Conservation (phyloP, 2,888 invertebrate genomes). For the Synanthedon vespiformis region DNA sequence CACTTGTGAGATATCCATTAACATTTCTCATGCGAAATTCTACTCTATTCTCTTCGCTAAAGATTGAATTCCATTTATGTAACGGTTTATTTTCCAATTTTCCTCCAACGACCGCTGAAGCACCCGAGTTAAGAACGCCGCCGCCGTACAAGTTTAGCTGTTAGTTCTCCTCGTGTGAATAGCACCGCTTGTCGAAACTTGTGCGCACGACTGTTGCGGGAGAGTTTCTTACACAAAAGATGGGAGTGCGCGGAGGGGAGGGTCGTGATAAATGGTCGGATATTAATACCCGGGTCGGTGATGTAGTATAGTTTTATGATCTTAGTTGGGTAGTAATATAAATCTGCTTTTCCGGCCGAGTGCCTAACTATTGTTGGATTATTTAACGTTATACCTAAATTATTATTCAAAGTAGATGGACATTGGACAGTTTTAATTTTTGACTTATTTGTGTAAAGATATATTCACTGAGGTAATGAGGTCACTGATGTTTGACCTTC, state of each 20-base stretch:
- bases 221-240: slow-evolving; percentile 67
- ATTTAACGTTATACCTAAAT: not conserved
- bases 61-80: slow-evolving; percentile 15
- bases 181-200: slow-evolving; percentile 62
- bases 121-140: slow-evolving; percentile 66
- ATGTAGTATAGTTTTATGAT: slow-evolving; percentile 67
- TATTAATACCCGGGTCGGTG: slow-evolving; percentile 59
- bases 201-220: slow-evolving; percentile 52
- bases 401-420: too few species aligned
- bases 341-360: slow-evolving; percentile 58
- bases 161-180: slow-evolving; percentile 59
- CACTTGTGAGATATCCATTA: not conserved
- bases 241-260: slow-evolving; percentile 31
- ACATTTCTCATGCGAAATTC: not conserved
- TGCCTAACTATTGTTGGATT: slow-evolving; percentile 19
- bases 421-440: too few species aligned
- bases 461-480: too few species aligned
- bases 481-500: too few species aligned
- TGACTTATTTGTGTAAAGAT: too few species aligned
- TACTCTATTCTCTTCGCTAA: not conserved
- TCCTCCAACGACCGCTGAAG: slow-evolving; percentile 60
- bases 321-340: slow-evolving; percentile 67
- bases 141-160: slow-evolving; percentile 60
- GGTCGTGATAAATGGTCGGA: slow-evolving; percentile 64
- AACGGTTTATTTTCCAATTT: slow-evolving; percentile 50